A percentile compares a stretch with the other conserved stretches of the same genome.
These are phyloP conservation scores for Brachymystax lenok DNA, from an alignment of 2,797 vertebrate species.

Conservation along the genomic window DNA sequence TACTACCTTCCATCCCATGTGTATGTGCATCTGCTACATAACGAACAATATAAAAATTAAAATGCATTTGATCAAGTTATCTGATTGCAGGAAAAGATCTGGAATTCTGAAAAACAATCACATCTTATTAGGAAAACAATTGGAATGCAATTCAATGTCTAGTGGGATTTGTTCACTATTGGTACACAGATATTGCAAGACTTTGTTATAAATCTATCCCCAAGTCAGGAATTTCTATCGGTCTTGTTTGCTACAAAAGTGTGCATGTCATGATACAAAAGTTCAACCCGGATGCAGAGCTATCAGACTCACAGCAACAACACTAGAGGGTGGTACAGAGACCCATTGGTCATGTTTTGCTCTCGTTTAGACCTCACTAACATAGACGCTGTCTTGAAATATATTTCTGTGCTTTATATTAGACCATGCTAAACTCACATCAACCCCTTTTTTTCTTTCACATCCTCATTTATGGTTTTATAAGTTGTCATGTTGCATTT, in stretches of 20 bases:
- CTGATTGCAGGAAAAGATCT: neutral
- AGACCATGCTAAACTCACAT: no score
- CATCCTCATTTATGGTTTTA: neutral
- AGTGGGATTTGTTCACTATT: neutral
- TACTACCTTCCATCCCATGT: neutral
- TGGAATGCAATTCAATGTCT: neutral
- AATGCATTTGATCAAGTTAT: conserved; percentile 2
- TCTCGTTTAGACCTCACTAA: neutral
- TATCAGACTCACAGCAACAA: neutral
- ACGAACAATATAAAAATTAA: neutral
- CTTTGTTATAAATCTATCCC: neutral
- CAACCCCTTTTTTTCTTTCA: neutral
- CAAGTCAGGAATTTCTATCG: neutral
- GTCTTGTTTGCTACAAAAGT: neutral
- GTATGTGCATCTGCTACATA: neutral
- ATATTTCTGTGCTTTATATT: conserved; percentile 10
- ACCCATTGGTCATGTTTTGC: neutral
- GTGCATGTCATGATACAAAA: conserved; percentile 4
- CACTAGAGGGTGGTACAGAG: conserved; percentile 1
- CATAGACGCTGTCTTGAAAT: neutral
- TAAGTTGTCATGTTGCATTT: neutral
- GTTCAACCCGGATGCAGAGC: neutral
- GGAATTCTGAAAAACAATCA: neutral
- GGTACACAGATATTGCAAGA: neutral
- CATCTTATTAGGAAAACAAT: neutral